A percentile compares a stretch with the other conserved stretches of the same genome.
Evolutionary conservation across 2,888 invertebrate genomes (phyloP).

Genomic region (Leptogaster cylindrica): DNA sequence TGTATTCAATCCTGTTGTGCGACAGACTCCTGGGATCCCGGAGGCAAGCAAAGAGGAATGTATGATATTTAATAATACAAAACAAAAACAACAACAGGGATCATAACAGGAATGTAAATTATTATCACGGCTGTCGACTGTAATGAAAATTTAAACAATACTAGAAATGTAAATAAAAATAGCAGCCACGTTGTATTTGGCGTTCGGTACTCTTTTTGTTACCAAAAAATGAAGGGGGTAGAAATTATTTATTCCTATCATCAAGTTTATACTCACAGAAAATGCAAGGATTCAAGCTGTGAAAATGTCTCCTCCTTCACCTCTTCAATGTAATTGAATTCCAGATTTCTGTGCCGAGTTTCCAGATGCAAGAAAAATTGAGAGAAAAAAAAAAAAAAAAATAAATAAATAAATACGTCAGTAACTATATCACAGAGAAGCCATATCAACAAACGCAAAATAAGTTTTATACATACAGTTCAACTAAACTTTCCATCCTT

Average conservation of each 20-base stretch:
- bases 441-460: no score
- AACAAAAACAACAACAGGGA: background rate
- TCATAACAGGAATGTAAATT: background rate
- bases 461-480: conserved; percentile 65
- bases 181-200: no score
- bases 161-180: no score
- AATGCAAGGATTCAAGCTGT: conserved; percentile 61
- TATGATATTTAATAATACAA: no score
- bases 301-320: conserved; percentile 63
- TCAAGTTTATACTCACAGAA: conserved; percentile 62
- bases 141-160: conserved; percentile 1
- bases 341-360: conserved; percentile 58
- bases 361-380: conserved; percentile 49
- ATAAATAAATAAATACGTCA: background rate
- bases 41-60: background rate
- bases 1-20: conserved; percentile 61
- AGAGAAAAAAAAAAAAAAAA: conserved; percentile 11
- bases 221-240: no score
- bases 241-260: background rate
- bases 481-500: conserved; percentile 60
- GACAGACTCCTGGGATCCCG: conserved; percentile 54
- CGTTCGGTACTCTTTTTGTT: no score
- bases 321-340: conserved; percentile 61
- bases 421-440: conserved; percentile 10
- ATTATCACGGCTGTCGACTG: background rate